Percentiles rank a stretch among this genome's conserved stretches.
phyloP scores from a whole-genome alignment of 2,113 vertebrate genomes.

The Noturus placidus region DNA sequence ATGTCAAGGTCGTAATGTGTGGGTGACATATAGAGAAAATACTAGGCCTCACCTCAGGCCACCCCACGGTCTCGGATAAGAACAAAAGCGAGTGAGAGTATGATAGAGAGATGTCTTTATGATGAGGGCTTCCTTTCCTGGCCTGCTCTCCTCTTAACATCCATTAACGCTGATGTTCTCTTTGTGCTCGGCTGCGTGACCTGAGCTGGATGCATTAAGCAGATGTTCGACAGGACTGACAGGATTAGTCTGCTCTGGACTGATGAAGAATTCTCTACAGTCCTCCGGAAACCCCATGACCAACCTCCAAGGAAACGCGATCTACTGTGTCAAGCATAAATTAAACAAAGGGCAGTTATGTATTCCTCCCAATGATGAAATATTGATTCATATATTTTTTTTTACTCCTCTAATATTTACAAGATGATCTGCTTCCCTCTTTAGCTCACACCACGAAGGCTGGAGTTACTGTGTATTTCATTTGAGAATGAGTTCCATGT shows the following conservation, averaged over 20 bases:
- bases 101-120: slow-evolving; percentile 39
- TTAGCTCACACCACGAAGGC: neutral
- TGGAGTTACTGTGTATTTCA: slow-evolving; percentile 24
- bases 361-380: slow-evolving; percentile 50
- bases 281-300: slow-evolving; percentile 32
- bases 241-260: slow-evolving; percentile 44
- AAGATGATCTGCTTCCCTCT: slow-evolving; percentile 37
- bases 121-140: slow-evolving; percentile 46
- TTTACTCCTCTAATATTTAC: slow-evolving; percentile 26
- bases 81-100: slow-evolving; percentile 30
- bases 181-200: slow-evolving; percentile 30
- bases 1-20: slow-evolving; percentile 46
- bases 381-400: slow-evolving; percentile 47
- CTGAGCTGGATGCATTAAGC: slow-evolving; percentile 48
- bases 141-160: slow-evolving; percentile 37
- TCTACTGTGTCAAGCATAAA: slow-evolving; percentile 48
- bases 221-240: slow-evolving; percentile 47
- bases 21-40: slow-evolving; percentile 54
- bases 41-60: slow-evolving; percentile 43
- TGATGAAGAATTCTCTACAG: slow-evolving; percentile 46
- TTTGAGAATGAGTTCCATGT: slow-evolving; percentile 1
- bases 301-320: slow-evolving; percentile 44
- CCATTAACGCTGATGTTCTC: slow-evolving; percentile 47
- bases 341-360: slow-evolving; percentile 51
- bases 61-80: slow-evolving; percentile 36